Percentiles rank a stretch among this genome's conserved stretches.
Conservation (phyloP, 2,113 vertebrate genomes). For the Montifringilla adamsi region DNA sequence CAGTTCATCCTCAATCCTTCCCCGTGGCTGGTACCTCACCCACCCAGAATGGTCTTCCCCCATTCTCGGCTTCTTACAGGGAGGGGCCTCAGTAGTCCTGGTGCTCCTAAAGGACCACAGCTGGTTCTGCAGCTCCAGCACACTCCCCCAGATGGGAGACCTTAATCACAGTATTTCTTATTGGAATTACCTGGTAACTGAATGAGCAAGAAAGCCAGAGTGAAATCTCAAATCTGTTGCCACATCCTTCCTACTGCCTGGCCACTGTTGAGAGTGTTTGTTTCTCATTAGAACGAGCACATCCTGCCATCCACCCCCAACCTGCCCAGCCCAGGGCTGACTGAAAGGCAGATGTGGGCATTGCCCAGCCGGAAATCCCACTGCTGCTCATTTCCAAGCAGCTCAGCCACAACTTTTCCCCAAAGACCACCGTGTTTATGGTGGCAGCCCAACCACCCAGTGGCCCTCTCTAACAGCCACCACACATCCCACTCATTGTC, state of each 20-base stretch:
- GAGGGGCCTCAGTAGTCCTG: neutral
- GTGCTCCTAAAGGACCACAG: neutral
- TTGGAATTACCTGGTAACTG: neutral
- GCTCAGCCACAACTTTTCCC: neutral
- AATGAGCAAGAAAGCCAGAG: neutral
- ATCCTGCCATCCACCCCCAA: neutral
- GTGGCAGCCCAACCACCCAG: neutral
- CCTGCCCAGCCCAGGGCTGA: neutral
- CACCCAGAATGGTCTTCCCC: neutral
- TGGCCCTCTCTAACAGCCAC: neutral
- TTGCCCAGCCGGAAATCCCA: neutral
- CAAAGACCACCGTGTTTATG: neutral
- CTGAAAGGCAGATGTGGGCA: neutral
- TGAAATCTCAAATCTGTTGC: neutral
- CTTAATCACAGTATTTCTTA: neutral
- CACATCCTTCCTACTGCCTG: neutral
- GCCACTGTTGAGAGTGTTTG: fast-evolving
- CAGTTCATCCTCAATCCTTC: neutral
- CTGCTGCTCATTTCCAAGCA: neutral
- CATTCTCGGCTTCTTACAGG: neutral
- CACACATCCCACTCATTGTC: neutral
- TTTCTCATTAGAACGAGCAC: neutral
- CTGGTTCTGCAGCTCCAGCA: neutral
- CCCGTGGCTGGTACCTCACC: neutral
- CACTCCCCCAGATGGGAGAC: neutral